Percentiles rank a stretch among this genome's conserved stretches.
Evolutionary conservation across 2,113 vertebrate species (phyloP).

Genomic region (Pituophis catenifer): DNA sequence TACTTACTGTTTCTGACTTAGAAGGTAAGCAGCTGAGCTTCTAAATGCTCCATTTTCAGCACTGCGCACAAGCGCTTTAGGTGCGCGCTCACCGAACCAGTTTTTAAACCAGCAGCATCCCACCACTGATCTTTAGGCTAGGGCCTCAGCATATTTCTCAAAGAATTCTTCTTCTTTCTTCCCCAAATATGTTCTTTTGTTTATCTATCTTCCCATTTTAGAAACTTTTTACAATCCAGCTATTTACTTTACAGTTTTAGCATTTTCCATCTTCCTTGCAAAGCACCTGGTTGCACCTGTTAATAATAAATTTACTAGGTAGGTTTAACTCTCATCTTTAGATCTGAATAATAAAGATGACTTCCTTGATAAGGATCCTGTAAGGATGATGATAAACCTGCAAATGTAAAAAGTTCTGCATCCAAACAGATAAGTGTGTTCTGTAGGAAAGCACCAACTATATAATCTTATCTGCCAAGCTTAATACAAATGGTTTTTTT

Average conservation of each 20-base stretch:
- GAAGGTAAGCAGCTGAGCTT: no score
- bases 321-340: neutral
- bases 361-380: neutral
- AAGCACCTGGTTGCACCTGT: neutral
- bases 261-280: neutral
- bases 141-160: neutral
- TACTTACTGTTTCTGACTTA: no score
- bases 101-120: no score
- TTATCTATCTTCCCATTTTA: neutral
- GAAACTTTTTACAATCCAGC: neutral
- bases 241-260: neutral
- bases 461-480: neutral
- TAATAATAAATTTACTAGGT: neutral
- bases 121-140: neutral
- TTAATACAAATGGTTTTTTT: neutral
- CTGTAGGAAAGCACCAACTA: neutral
- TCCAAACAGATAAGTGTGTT: neutral
- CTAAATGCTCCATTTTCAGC: no score
- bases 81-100: no score
- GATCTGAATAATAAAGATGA: neutral
- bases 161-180: neutral
- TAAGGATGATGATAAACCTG: neutral
- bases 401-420: neutral
- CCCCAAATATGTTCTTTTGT: neutral
- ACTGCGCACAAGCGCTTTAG: no score